Evolutionary conservation across 2,888 invertebrate genomes (phyloP), one percentile per base, ranked within the genome.

Genomic region (Lycia hirtaria): DNA sequence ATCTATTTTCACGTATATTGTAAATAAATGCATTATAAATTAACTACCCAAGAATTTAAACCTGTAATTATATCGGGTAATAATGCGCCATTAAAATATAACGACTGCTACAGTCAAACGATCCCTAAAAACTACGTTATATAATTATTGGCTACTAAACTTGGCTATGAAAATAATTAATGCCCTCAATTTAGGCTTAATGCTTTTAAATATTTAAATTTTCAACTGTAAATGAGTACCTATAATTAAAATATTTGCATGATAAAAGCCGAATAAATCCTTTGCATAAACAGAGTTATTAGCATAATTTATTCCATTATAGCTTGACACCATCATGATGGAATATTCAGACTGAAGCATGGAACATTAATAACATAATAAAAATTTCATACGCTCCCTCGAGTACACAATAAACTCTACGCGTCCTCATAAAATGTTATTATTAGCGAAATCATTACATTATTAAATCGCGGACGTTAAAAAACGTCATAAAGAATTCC

Each of bases 261-360:
- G 66, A 68, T 57, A 60, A 75, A 76, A 77, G 68, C 69, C 68
- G 60, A 73, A 70, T 68, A 72, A 68, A n/a, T 64, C 68, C 45
- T 51, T 35, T 3, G 43, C 62, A 62, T 57, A 66, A 67, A 68
- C 59, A 35, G 49, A 62, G 14, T 51, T 43, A 77, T 72, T 72
- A 72, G 10, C 65, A 73, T 76, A 75, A 75, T 76, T 71, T 72
- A 76, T 76, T 70, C 67, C 66, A 70, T 70, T 71, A 72, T 69
- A 51, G 49, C 41, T 62, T 60, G 67, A 61, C 53, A 60, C 55
- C 60, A 56, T 48, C 51, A 44, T 63, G 15, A 53, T 62, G 57
- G 48, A 69, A 67, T 66, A 66, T 64, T 66, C 44, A 64, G 61
- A 65, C 52, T 59, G 55, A 49, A 52, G 32, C 61, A 60, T 19